phyloP scores from a whole-genome alignment of 2,113 vertebrate species.

The Anseranas semipalmata region DNA sequence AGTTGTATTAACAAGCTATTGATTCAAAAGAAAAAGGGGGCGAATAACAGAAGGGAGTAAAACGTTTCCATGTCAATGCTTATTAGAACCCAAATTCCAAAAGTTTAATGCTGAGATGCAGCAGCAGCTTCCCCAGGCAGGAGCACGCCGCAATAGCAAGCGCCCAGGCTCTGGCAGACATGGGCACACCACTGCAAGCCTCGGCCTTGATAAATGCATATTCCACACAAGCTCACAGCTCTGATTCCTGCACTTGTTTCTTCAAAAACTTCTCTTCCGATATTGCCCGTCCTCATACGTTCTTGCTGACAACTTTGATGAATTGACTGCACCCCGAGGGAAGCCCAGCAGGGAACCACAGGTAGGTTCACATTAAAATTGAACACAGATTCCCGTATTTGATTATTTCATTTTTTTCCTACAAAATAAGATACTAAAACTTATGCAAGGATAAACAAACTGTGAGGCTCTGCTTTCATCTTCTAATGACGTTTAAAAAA shows the following conservation, averaged over 20 bases:
- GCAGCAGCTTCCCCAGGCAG: neutral
- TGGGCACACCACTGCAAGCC: fast-evolving
- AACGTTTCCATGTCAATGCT: neutral
- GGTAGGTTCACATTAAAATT: neutral
- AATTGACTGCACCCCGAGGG: neutral
- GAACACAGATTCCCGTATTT: neutral
- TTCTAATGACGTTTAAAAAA: neutral
- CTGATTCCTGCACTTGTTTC: neutral
- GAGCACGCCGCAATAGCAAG: neutral
- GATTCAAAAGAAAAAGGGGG: neutral
- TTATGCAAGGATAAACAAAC: too few species aligned
- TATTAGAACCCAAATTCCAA: neutral
- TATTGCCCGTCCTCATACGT: neutral
- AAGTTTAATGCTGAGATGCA: neutral
- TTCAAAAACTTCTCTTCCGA: neutral
- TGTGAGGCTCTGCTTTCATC: neutral
- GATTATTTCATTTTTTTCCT: too few species aligned
- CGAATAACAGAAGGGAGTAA: neutral
- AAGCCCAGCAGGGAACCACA: neutral
- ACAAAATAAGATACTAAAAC: too few species aligned
- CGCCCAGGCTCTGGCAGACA: neutral
- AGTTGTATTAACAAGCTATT: neutral
- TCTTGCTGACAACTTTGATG: neutral
- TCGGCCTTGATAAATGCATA: neutral
- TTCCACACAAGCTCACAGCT: neutral